Conservation (phyloP, 1,140 invertebrate genomes). For the Pinna nobilis region DNA sequence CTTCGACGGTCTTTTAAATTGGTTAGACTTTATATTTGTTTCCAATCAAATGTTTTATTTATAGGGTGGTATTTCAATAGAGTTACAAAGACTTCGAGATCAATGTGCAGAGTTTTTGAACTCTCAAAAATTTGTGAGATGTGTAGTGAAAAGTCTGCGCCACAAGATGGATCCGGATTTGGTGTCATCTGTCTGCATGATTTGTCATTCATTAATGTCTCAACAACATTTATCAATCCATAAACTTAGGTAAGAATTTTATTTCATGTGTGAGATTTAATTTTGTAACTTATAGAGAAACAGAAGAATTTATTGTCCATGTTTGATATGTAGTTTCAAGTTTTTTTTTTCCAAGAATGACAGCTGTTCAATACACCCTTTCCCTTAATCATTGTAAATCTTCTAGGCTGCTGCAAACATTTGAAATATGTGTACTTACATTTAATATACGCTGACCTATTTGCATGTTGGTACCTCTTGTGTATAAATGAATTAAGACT, state of each 20-base stretch:
- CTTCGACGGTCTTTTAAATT: no score
- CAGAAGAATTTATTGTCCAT: no score
- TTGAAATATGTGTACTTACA: no score
- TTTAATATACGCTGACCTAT: no score
- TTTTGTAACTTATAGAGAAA: no score
- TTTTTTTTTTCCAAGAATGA: not conserved
- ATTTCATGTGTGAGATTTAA: no score
- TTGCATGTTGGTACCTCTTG: no score
- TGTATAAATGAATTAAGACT: no score
- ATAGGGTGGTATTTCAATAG: not conserved
- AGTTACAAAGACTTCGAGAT: constrained; percentile 18
- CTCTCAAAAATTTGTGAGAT: constrained; percentile 56
- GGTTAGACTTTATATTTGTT: no score
- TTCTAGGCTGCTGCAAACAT: no score
- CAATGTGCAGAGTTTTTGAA: constrained; percentile 61
- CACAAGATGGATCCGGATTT: constrained; percentile 42
- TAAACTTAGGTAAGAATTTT: constrained; percentile 79
- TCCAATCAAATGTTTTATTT: not conserved
- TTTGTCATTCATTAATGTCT: constrained; percentile 87
- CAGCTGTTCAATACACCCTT: not conserved
- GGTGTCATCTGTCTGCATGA: constrained; percentile 80
- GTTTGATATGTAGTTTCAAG: no score
- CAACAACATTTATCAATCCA: constrained; percentile 85
- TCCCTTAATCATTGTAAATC: no score
- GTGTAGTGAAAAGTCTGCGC: constrained; percentile 52